phyloP scores from a whole-genome alignment of 2,888 invertebrate genomes.

The Isoperla grammatica region DNA sequence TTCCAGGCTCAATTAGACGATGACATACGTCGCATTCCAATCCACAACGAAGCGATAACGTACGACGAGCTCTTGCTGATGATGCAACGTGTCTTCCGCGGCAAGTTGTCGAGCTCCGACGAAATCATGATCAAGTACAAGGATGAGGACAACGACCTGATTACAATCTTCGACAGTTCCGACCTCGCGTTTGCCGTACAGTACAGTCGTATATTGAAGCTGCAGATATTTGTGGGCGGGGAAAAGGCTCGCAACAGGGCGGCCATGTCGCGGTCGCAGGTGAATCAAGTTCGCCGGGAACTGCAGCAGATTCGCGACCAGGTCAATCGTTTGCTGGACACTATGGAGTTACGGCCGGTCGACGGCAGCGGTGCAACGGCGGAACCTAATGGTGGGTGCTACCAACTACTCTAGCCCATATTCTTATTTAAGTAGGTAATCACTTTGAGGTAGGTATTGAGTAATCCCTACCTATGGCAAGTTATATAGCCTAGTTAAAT shows the following conservation, averaged over 20 bases:
- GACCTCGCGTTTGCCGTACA: constrained; percentile 65
- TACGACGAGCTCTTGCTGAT: constrained; percentile 63
- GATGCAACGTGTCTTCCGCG: constrained; percentile 66
- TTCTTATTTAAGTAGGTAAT: too few relatives aligned
- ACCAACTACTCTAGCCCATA: too few relatives aligned
- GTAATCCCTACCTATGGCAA: too few relatives aligned
- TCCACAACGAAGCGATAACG: constrained; percentile 67
- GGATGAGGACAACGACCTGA: constrained; percentile 64
- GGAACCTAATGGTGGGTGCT: constrained; percentile 25
- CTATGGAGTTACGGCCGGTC: constrained; percentile 43
- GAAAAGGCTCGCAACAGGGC: constrained; percentile 33
- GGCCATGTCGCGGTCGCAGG: constrained; percentile 38
- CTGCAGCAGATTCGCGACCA: constrained; percentile 52
- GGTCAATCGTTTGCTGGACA: constrained; percentile 54
- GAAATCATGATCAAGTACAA: constrained; percentile 65
- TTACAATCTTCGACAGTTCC: constrained; percentile 64
- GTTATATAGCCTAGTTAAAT: too few relatives aligned
- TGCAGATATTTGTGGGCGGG: constrained; percentile 52
- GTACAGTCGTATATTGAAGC: constrained; percentile 57
- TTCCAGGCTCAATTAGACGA: constrained; percentile 54
- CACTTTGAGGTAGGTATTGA: too few relatives aligned
- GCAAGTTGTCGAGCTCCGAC: constrained; percentile 56
- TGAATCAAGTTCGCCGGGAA: constrained; percentile 40
- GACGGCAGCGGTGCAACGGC: constrained; percentile 29
- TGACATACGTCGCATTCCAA: constrained; percentile 62